These are phyloP conservation scores for Narcine bancroftii DNA, from an alignment of 2,113 vertebrate genomes.

Conservation along the genomic window DNA sequence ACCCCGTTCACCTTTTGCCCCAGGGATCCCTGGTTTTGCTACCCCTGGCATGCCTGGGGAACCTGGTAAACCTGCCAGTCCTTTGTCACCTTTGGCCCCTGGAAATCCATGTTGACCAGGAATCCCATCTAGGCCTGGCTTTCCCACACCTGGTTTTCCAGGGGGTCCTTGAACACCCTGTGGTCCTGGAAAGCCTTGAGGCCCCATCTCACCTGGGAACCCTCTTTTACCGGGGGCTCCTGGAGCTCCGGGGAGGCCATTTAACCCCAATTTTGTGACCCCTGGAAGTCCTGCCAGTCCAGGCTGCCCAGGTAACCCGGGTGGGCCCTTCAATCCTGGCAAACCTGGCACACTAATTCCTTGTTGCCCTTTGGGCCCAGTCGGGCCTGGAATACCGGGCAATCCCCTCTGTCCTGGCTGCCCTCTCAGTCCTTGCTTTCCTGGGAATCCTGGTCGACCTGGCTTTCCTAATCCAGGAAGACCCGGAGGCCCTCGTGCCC, in stretches of 20 bases:
- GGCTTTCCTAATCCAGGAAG: conserved; percentile 82
- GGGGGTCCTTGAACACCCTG: conserved; percentile 75
- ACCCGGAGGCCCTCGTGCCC: conserved; percentile 75
- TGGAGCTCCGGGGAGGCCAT: conserved; percentile 77
- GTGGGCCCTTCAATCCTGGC: conserved; percentile 79
- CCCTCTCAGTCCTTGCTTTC: conserved; percentile 75
- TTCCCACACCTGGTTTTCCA: conserved; percentile 76
- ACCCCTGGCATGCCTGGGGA: conserved; percentile 74
- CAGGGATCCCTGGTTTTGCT: conserved; percentile 81
- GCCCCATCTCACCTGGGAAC: conserved; percentile 68
- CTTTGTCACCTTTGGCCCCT: conserved; percentile 82
- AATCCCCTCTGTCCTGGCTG: conserved; percentile 85
- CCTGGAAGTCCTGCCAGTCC: conserved; percentile 81
- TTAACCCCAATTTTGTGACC: conserved; percentile 78
- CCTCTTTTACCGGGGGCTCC: conserved; percentile 78
- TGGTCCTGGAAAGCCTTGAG: conserved; percentile 64
- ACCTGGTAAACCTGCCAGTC: conserved; percentile 73
- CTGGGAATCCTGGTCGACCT: conserved; percentile 77
- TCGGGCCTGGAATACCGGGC: conserved; percentile 76
- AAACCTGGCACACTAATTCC: conserved; percentile 77
- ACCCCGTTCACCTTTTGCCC: conserved; percentile 80
- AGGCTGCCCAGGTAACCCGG: conserved; percentile 69
- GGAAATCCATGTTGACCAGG: conserved; percentile 81
- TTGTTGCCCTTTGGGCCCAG: conserved; percentile 88
- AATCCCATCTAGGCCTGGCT: conserved; percentile 76